These are phyloP conservation scores for Parapsyche elsis DNA, from an alignment of 1,140 invertebrate genomes.

Conservation along the genomic window DNA sequence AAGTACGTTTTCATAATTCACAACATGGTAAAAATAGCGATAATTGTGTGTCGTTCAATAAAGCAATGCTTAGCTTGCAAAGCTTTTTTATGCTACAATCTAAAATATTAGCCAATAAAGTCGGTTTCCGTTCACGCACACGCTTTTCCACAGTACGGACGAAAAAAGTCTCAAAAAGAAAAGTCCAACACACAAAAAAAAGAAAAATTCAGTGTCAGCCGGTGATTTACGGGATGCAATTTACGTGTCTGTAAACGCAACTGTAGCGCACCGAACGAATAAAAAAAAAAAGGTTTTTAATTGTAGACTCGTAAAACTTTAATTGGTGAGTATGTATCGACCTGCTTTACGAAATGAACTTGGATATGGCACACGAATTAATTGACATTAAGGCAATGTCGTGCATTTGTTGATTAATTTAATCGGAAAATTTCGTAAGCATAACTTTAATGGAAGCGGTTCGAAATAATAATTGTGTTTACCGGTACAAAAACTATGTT, in stretches of 20 bases:
- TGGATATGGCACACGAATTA: too few relatives aligned
- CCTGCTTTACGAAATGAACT: neutral
- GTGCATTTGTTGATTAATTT: too few relatives aligned
- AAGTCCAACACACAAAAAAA: neutral
- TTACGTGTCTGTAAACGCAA: slow-evolving; percentile 1
- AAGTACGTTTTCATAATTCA: neutral
- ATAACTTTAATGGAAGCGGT: too few relatives aligned
- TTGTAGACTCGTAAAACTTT: neutral
- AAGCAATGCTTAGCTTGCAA: neutral
- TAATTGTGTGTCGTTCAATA: slow-evolving; percentile 5
- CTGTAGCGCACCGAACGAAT: neutral
- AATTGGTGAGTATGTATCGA: neutral
- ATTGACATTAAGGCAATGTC: too few relatives aligned
- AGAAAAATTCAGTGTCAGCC: neutral
- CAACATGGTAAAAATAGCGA: neutral
- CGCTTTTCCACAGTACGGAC: neutral
- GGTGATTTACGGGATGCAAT: slow-evolving; percentile 8
- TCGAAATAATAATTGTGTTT: too few relatives aligned
- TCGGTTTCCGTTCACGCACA: neutral
- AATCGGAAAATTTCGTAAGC: too few relatives aligned
- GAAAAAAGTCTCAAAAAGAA: neutral
- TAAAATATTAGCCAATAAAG: neutral
- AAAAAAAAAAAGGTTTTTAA: neutral
- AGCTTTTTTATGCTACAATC: neutral
- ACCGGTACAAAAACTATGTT: too few relatives aligned